A percentile compares a stretch with the other conserved stretches of the same genome.
Conservation (phyloP, 1,140 invertebrate genomes). For the Potamilus streckersoni region DNA sequence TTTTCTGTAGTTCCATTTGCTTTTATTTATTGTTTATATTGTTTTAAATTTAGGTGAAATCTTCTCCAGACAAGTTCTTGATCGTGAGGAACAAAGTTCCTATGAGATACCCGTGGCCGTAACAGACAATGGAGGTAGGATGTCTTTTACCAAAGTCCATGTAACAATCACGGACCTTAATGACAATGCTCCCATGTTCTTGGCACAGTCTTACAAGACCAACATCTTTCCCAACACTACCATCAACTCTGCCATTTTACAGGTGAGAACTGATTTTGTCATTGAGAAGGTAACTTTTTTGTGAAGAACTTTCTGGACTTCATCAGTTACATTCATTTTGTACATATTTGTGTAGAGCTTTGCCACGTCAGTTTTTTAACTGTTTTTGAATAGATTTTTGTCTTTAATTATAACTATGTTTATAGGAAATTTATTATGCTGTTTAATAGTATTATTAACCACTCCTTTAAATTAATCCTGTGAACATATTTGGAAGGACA, state of each 20-base stretch:
- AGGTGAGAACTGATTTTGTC: conserved; percentile 34
- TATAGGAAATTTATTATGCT: too few relatives aligned
- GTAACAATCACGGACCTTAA: conserved; percentile 87
- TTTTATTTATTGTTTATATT: background rate
- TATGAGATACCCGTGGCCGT: conserved; percentile 87
- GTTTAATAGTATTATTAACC: too few relatives aligned
- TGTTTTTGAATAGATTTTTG: too few relatives aligned
- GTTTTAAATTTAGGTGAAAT: conserved; percentile 77
- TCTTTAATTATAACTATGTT: too few relatives aligned
- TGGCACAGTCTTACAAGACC: conserved; percentile 56
- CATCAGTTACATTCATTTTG: too few relatives aligned
- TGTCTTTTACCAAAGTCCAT: conserved; percentile 82
- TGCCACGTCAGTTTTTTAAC: too few relatives aligned
- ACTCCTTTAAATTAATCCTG: too few relatives aligned
- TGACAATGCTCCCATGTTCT: conserved; percentile 87
- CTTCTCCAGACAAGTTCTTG: conserved; percentile 79
- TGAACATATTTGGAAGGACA: too few relatives aligned
- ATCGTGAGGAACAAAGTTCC: conserved; percentile 80
- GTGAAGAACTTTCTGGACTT: too few relatives aligned
- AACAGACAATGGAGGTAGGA: conserved; percentile 85
- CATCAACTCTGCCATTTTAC: conserved; percentile 45
- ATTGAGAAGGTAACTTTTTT: too few relatives aligned
- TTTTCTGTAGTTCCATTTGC: too few relatives aligned
- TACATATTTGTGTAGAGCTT: too few relatives aligned
- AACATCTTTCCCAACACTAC: conserved; percentile 46